Evolutionary conservation across 2,888 invertebrate genomes (phyloP).

Genomic region (Caenorhabditis becei): DNA sequence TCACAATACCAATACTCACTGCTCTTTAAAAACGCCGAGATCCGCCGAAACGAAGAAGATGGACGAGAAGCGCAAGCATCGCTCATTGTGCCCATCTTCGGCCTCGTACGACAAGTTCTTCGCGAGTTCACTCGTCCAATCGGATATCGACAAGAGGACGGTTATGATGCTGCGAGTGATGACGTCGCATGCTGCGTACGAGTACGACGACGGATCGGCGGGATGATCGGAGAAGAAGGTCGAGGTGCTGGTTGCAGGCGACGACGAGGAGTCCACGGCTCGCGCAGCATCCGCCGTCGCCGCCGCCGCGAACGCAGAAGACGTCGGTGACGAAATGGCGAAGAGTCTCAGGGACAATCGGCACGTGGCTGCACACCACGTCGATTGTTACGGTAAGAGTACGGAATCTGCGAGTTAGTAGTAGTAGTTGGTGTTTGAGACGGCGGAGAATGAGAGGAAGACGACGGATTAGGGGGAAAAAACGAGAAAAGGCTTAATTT

Average conservation of each 20-base stretch:
- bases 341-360: constrained; percentile 11
- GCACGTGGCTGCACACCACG: constrained; percentile 16
- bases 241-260: constrained; percentile 11
- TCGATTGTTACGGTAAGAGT: constrained; percentile 3
- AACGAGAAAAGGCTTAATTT: not conserved
- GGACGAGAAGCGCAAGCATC: constrained; percentile 47
- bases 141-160: constrained; percentile 43
- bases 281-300: constrained; percentile 25
- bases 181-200: constrained; percentile 48
- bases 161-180: constrained; percentile 45
- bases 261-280: constrained; percentile 28
- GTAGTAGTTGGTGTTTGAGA: not conserved
- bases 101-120: constrained; percentile 3
- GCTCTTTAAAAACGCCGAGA: not conserved
- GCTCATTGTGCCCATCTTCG: constrained; percentile 13
- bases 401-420: constrained; percentile 20
- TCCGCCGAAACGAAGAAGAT: constrained; percentile 18
- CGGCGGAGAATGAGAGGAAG: constrained; percentile 6
- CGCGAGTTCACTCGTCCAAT: constrained; percentile 38
- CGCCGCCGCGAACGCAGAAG: constrained; percentile 41
- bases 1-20: constrained; percentile 48
- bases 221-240: not conserved
- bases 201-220: constrained; percentile 14
- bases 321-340: constrained; percentile 55
- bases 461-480: constrained; percentile 13